These are phyloP conservation scores for Cenopis cana DNA, from an alignment of 2,888 invertebrate genomes.

Conservation along the genomic window DNA sequence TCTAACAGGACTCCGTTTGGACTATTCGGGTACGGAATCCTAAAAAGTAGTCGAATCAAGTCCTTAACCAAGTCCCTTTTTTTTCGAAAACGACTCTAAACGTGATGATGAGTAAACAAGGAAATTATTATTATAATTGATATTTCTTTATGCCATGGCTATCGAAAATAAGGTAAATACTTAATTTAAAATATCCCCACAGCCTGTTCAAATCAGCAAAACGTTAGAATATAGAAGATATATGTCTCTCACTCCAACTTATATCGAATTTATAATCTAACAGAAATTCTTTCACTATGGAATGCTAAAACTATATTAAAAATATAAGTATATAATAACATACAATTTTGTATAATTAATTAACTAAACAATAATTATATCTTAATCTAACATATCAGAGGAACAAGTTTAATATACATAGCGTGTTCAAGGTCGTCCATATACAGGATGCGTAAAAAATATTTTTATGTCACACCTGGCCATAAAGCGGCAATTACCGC, in stretches of 20 bases:
- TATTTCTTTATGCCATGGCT: not conserved
- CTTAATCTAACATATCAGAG: constrained; percentile 31
- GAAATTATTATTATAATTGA: too few species aligned
- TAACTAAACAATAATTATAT: constrained; percentile 31
- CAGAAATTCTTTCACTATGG: constrained; percentile 25
- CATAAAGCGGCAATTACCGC: too few species aligned
- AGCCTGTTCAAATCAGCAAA: not conserved
- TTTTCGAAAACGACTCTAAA: too few species aligned
- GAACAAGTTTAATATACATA: constrained; percentile 37
- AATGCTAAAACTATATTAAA: constrained; percentile 36
- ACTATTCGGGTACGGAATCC: too few species aligned
- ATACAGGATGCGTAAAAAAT: not conserved
- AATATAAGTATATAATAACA: constrained; percentile 26
- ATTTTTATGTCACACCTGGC: too few species aligned
- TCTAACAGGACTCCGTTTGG: too few species aligned
- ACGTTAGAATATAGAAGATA: constrained; percentile 1
- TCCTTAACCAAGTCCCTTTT: too few species aligned
- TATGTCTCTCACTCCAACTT: constrained; percentile 12
- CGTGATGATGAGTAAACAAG: too few species aligned
- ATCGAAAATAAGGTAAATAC: not conserved
- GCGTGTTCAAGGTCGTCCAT: not conserved
- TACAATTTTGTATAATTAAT: constrained; percentile 38
- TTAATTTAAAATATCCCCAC: not conserved
- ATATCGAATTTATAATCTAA: constrained; percentile 16
- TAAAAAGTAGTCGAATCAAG: too few species aligned